A percentile compares a stretch with the other conserved stretches of the same genome.
Evolutionary conservation across 2,113 vertebrate species (phyloP).

Genomic region (Tamias sibiricus): DNA sequence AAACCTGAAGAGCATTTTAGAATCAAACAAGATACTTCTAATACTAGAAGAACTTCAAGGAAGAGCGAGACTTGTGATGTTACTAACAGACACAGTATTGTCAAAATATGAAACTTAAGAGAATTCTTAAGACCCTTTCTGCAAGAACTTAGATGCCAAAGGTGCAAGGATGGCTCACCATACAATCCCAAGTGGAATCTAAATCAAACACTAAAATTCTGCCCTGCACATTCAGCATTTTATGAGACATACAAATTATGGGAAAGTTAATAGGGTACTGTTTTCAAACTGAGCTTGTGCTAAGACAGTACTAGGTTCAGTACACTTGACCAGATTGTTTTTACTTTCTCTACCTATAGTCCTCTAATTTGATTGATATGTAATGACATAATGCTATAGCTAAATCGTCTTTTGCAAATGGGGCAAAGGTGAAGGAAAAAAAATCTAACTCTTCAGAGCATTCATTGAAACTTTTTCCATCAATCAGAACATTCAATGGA

Average conservation of each 20-base stretch:
- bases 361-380: not conserved
- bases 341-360: not conserved
- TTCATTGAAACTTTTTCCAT: constrained; percentile 4
- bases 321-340: not conserved
- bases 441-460: not conserved
- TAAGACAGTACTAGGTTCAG: not conserved
- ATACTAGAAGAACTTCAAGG: not conserved
- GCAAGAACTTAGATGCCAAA: not conserved
- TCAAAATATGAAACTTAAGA: not conserved
- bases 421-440: not conserved
- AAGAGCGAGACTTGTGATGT: not conserved
- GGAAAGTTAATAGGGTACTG: not conserved
- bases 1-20: not conserved
- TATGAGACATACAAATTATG: not conserved
- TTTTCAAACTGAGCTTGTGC: not conserved
- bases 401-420: not conserved
- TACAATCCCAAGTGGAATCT: not conserved
- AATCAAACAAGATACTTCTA: not conserved
- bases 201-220: not conserved
- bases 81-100: not conserved
- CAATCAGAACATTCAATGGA: constrained; percentile 37
- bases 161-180: not conserved
- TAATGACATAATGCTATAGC: not conserved
- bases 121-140: not conserved
- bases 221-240: not conserved